These are phyloP conservation scores for Oscheius myriophilus DNA, from an alignment of 2,888 invertebrate species.

Conservation along the genomic window DNA sequence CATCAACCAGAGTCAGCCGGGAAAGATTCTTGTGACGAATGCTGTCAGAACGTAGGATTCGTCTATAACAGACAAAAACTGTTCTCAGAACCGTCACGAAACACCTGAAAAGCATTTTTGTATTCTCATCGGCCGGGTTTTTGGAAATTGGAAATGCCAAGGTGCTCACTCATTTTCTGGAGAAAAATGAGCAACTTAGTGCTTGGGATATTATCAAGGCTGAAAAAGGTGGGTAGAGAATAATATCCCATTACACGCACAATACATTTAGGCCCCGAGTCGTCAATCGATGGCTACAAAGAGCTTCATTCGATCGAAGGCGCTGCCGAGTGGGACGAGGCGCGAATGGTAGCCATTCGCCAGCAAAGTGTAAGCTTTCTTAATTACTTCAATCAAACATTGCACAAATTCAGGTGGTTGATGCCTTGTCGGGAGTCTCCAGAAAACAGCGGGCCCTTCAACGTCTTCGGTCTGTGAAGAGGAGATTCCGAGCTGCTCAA, in stretches of 20 bases:
- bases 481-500: slow-evolving; percentile 46
- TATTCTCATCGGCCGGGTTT: slow-evolving; percentile 60
- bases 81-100: slow-evolving; percentile 57
- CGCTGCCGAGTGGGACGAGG: slow-evolving; percentile 48
- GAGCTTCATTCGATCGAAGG: slow-evolving; percentile 53
- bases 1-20: slow-evolving; percentile 46
- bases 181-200: slow-evolving; percentile 62
- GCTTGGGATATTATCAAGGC: slow-evolving; percentile 60
- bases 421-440: slow-evolving; percentile 36
- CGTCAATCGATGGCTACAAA: slow-evolving; percentile 57
- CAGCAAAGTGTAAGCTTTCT: slow-evolving; percentile 39
- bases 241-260: not conserved
- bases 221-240: slow-evolving; percentile 44
- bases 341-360: slow-evolving; percentile 40
- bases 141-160: slow-evolving; percentile 54
- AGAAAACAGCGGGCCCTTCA: slow-evolving; percentile 45
- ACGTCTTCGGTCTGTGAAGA: slow-evolving; percentile 43
- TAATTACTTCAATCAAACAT: not conserved
- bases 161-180: slow-evolving; percentile 60
- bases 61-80: not conserved
- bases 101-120: slow-evolving; percentile 55
- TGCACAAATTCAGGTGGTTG: slow-evolving; percentile 39
- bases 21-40: slow-evolving; percentile 60
- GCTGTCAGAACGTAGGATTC: slow-evolving; percentile 56
- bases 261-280: slow-evolving; percentile 5